These are phyloP conservation scores for Marasmarcha lunaedactyla DNA, from an alignment of 2,888 invertebrate species.

Conservation along the genomic window DNA sequence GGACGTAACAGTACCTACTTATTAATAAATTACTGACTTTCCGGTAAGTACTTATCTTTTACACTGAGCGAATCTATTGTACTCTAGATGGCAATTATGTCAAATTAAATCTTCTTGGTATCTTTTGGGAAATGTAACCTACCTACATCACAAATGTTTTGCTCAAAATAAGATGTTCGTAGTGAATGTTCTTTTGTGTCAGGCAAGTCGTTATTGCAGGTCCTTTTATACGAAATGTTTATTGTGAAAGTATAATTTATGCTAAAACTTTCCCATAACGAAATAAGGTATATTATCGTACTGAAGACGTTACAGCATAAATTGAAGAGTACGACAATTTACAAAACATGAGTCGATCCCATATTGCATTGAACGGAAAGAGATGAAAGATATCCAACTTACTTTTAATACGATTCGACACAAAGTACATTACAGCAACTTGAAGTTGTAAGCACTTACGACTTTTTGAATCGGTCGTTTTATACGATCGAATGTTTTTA, in stretches of 20 bases:
- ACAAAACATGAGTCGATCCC: background rate
- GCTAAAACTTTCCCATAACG: background rate
- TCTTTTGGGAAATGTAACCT: too few relatives aligned
- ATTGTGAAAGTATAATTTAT: background rate
- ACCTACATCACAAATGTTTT: too few relatives aligned
- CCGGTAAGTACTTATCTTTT: too few relatives aligned
- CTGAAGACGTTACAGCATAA: background rate
- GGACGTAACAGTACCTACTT: too few relatives aligned
- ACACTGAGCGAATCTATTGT: too few relatives aligned
- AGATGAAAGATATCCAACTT: constrained; percentile 24
- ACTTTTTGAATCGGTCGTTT: constrained; percentile 37
- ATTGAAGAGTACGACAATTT: background rate
- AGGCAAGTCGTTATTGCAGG: too few relatives aligned
- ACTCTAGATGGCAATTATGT: too few relatives aligned
- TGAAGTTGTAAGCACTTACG: constrained; percentile 19
- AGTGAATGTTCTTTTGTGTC: too few relatives aligned
- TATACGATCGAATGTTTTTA: constrained; percentile 45
- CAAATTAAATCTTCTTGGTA: too few relatives aligned
- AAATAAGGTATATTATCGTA: background rate
- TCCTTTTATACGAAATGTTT: background rate
- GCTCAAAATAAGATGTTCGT: too few relatives aligned
- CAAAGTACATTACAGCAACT: constrained; percentile 21
- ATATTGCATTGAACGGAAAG: constrained; percentile 20
- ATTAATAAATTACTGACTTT: too few relatives aligned
- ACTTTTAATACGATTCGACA: constrained; percentile 27